These are phyloP conservation scores for Mungos mungo DNA, from an alignment of 2,113 vertebrate species.

Conservation along the genomic window DNA sequence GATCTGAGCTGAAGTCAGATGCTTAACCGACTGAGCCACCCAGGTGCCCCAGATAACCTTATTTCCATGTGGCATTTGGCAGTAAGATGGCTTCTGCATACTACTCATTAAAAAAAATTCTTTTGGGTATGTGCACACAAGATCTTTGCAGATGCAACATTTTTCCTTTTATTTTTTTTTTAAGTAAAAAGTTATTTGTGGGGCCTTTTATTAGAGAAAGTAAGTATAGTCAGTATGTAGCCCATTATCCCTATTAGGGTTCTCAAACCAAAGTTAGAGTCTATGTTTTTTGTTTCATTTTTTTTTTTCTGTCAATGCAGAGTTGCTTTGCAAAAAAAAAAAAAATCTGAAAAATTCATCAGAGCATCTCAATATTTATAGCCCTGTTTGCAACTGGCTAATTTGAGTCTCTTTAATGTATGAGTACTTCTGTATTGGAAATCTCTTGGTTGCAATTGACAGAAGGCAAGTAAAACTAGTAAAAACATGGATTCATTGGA, in stretches of 20 bases:
- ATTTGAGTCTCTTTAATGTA: not conserved
- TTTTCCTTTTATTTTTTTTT: not conserved
- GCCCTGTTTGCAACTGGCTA: not conserved
- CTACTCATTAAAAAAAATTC: not conserved
- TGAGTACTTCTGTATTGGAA: not conserved
- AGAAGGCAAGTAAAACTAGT: not conserved
- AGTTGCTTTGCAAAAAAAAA: slow-evolving; percentile 1
- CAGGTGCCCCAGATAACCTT: not conserved
- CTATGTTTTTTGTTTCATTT: not conserved
- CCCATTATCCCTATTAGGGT: not conserved
- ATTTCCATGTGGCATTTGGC: not conserved
- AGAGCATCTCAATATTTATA: not conserved
- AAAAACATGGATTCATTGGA: not conserved
- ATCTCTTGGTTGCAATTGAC: not conserved
- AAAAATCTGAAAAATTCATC: not conserved
- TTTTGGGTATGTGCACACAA: not conserved
- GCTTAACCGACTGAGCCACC: too few relatives aligned
- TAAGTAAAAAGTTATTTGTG: not conserved
- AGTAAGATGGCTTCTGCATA: not conserved
- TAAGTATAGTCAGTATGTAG: not conserved
- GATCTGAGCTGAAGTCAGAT: too few relatives aligned
- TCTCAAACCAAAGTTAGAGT: slow-evolving; percentile 13
- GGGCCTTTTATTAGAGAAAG: slow-evolving; percentile 29
- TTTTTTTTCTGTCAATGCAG: not conserved
- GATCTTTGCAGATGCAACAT: not conserved